These are phyloP conservation scores for Sipha maydis DNA, from an alignment of 2,888 invertebrate species.

Conservation along the genomic window DNA sequence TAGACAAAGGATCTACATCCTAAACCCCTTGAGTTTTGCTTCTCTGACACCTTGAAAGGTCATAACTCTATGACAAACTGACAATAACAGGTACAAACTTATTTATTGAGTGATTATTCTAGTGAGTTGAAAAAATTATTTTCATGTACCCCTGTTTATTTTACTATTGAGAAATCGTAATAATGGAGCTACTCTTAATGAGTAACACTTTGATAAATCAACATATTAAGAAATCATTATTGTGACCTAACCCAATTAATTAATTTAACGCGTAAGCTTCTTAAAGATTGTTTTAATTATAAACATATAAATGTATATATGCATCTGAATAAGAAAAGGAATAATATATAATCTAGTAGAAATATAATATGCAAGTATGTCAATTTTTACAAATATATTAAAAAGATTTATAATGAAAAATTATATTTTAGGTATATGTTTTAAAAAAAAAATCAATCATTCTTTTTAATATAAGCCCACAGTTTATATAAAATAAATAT, in stretches of 20 bases:
- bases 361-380: background rate
- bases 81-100: constrained; percentile 10
- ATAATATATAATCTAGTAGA: background rate
- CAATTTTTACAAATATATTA: background rate
- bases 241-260: background rate
- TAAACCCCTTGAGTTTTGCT: constrained; percentile 15
- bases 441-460: background rate
- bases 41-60: constrained; percentile 2
- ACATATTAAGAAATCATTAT: constrained; percentile 3
- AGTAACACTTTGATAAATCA: constrained; percentile 30
- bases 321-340: background rate
- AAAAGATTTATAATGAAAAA: background rate
- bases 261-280: background rate
- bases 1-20: background rate
- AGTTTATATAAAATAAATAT: too few relatives aligned
- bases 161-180: background rate
- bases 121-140: constrained; percentile 16
- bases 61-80: background rate
- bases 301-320: background rate
- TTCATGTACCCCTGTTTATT: background rate
- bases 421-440: background rate
- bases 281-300: background rate
- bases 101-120: constrained; percentile 33
- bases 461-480: too few relatives aligned
- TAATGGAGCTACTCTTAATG: background rate